Evolutionary conservation across 2,113 vertebrate species (phyloP), one percentile per base, ranked within the genome.

Genomic region (Pseudorasbora parva): DNA sequence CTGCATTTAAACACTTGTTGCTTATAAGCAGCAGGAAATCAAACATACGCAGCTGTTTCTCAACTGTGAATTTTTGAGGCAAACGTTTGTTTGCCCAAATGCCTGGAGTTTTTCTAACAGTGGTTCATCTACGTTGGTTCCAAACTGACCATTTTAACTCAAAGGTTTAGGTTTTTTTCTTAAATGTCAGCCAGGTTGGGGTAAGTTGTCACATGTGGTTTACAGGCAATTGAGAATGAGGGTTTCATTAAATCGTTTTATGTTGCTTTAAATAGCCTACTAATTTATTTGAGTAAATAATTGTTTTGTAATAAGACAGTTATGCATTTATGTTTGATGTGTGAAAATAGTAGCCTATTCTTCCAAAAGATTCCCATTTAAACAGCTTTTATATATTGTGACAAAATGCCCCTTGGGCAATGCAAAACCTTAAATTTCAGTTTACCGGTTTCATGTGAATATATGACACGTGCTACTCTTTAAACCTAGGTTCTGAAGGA

Each of bases 1-100:
- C 43, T 33, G 17, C 3, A 69, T 11, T 19, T 3, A 33, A 45
- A 82, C 57, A 79, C 68, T 64, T 83, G 25, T 66, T 78, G 62
- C 59, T 62, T 19, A 0, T 41, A 9, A 68, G 1, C 41, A 23
- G 68, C 41, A 45, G 37, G 6, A 45, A 15, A 6, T 23, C 68
- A 5, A 14, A 7, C 17, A 10, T 37, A 68, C 33, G 9, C n/a
- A 59, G 66, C 66, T 71, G 19, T 43, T 43, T 71, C 33, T 71
- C 21, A 41, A 43, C 2, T 41, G 30, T 11, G 30, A 33, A 0
- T n/a, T n/a, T 47, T 25, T 25, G 12, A 72, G 43, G 69, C 33
- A n/a, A 19, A 66, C 10, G 15, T 8, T 27, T 17, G 5, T 19
- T 54, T 21, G 51, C 6, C 17, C 17, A 2, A 51, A 54, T 54